Evolutionary conservation across 1,140 invertebrate species (phyloP), one percentile per base, ranked within the genome.

Genomic region (Lepidostoma basale): DNA sequence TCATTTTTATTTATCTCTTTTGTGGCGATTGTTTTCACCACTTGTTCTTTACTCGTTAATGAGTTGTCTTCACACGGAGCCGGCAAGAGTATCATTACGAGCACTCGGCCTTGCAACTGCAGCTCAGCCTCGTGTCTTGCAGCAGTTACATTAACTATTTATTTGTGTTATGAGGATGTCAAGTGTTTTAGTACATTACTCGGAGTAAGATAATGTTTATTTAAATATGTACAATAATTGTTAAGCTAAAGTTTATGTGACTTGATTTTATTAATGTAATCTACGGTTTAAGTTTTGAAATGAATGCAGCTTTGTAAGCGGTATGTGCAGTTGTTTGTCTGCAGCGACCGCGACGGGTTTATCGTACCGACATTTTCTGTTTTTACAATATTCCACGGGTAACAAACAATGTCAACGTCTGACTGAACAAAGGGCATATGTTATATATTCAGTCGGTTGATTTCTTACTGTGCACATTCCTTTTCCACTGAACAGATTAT

Each of bases 381-480:
- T 56, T 56, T 16, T 56, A 33, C 12, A 56, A 56, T 20, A 23
- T 47, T 28, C 26, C 56, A 60, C 56, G 56, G 56, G 56, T 60
- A 60, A 16, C 1, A 22, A 49, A 25, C n/a, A 23, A 23, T 49
- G 14, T 49, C 45, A 49, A 49, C 25, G 25, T 49, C n/a, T 49
- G 45, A 23, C 22, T 56, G 47, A 54, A 54, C 49, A 0, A 18
- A 54, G 33, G 28, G 18, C 26, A 56, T 16, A 14, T 30, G 12
- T 59, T 59, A 56, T 33, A 59, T 36, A 40, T 59, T 16, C 42
- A 54, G 42, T 45, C 18, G 16, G 6, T 33, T 30, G 28, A 40
- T 42, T 60, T 60, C 33, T 12, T 25, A 60, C 36, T 40, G 56
- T 49, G 59, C 44, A 64, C 62, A 64, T 64, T 64, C 62, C 62